Conservation (phyloP, 2,113 vertebrate species). For the Eulemur macaco region DNA sequence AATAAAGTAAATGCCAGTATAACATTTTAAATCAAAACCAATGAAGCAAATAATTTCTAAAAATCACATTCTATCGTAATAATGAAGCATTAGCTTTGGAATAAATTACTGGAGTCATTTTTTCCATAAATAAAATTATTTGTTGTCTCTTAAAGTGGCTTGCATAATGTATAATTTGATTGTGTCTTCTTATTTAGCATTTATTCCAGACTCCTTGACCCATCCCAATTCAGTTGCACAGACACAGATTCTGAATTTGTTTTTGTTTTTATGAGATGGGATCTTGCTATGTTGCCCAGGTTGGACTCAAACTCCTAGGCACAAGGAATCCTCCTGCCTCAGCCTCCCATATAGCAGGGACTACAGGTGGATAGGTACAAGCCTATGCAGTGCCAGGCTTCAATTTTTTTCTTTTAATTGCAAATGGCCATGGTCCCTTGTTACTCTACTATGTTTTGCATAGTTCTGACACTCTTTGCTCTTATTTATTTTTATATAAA, state of each 20-base stretch:
- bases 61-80: not conserved
- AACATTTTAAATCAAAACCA: conserved; percentile 28
- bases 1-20: not conserved
- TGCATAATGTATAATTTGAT: not conserved
- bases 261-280: not conserved
- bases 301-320: not conserved
- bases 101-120: not conserved
- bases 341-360: not conserved
- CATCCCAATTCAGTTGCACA: not conserved
- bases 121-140: not conserved
- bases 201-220: not conserved
- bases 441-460: not conserved
- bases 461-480: not conserved
- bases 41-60: not conserved
- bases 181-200: not conserved
- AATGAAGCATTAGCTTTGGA: not conserved
- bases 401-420: not conserved
- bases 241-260: not conserved
- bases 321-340: not conserved
- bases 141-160: not conserved
- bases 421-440: not conserved
- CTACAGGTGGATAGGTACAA: not conserved
- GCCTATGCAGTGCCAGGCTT: not conserved
- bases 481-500: not conserved
- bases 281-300: not conserved